These are phyloP conservation scores for Tanaodytes sp. DNA, from an alignment of 2,888 invertebrate species.

Conservation along the genomic window DNA sequence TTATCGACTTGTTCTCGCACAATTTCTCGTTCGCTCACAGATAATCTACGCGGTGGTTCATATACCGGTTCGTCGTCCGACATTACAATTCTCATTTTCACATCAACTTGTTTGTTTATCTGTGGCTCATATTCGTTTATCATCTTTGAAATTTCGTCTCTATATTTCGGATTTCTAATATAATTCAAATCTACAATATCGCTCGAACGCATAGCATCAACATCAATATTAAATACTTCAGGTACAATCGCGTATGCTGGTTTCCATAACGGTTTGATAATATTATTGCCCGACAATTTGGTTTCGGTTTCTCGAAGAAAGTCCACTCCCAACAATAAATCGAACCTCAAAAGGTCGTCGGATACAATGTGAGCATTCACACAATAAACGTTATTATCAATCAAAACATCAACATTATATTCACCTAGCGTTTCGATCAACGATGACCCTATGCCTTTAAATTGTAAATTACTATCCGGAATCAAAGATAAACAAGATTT, in stretches of 20 bases:
- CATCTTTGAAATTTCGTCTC: background rate
- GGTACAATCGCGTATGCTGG: background rate
- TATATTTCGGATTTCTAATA: background rate
- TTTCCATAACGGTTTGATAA: background rate
- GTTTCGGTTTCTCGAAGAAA: background rate
- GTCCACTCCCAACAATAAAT: constrained; percentile 1
- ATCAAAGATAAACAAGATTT: background rate
- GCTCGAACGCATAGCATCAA: background rate
- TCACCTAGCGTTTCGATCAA: constrained; percentile 8
- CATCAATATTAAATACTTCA: background rate
- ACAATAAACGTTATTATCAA: constrained; percentile 1
- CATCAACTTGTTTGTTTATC: background rate
- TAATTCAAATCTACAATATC: background rate
- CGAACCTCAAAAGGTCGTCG: background rate
- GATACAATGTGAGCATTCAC: constrained; percentile 1
- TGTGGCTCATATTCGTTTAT: background rate
- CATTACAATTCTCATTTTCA: background rate
- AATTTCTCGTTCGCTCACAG: background rate
- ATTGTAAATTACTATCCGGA: background rate
- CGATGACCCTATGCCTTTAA: background rate
- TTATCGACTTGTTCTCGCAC: background rate
- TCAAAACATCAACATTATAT: background rate
- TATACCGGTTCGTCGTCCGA: background rate
- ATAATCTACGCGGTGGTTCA: background rate
- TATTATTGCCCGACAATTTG: background rate